Conservation (phyloP, 2,888 invertebrate genomes). For the Scaptomyza flava region DNA sequence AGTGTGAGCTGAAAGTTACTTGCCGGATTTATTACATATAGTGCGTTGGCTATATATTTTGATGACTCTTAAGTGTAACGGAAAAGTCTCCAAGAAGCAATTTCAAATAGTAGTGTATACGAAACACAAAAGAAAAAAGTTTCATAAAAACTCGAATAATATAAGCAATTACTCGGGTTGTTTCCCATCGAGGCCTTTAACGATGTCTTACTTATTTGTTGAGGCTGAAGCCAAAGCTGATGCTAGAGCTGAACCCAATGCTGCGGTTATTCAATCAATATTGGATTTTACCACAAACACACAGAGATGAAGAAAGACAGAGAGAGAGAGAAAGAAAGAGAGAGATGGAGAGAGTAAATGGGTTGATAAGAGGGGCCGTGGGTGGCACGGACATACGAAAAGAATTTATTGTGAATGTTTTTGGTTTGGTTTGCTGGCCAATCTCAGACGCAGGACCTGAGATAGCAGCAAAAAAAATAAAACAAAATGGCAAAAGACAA, state of each 20-base stretch:
- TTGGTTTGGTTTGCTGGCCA: conserved; percentile 56
- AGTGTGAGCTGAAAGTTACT: conserved; percentile 1
- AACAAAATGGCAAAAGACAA: neutral
- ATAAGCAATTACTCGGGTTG: conserved; percentile 52
- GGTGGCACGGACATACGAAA: conserved; percentile 32
- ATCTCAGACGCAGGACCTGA: conserved; percentile 29
- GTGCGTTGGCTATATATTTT: conserved; percentile 20
- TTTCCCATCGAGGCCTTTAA: conserved; percentile 27
- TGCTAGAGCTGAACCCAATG: conserved; percentile 41
- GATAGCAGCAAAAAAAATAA: conserved; percentile 22
- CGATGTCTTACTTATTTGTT: conserved; percentile 64
- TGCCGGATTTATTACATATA: conserved; percentile 38
- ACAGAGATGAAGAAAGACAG: conserved; percentile 8
- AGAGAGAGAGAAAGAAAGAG: too few relatives aligned
- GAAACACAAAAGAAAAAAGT: conserved; percentile 56
- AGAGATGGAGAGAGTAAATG: too few relatives aligned
- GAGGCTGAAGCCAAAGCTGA: conserved; percentile 16
- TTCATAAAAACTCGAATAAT: conserved; percentile 65
- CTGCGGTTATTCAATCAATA: conserved; percentile 74
- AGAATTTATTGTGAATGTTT: conserved; percentile 58
- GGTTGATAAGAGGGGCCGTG: neutral
- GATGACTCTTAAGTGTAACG: conserved; percentile 48
- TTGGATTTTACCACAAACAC: conserved; percentile 57
- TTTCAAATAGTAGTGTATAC: conserved; percentile 39
- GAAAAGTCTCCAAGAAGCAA: conserved; percentile 56